A percentile compares a stretch with the other conserved stretches of the same genome.
These are phyloP conservation scores for Xiphophorus maculatus DNA, from an alignment of 2,113 vertebrate species.

Conservation along the genomic window DNA sequence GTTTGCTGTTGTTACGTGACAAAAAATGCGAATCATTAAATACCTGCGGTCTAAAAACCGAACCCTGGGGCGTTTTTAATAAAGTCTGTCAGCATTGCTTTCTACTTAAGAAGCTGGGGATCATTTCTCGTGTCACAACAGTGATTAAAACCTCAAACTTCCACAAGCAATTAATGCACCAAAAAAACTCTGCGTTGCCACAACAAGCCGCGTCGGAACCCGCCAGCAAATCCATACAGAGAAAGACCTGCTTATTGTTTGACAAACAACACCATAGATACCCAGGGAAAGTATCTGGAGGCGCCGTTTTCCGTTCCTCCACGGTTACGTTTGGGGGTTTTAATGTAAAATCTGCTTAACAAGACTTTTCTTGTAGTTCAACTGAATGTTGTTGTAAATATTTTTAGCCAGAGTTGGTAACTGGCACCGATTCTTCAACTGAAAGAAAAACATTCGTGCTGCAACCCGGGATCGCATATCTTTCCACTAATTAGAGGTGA, in stretches of 20 bases:
- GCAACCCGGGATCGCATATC: background rate
- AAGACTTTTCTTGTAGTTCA: background rate
- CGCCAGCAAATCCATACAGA: constrained; percentile 41
- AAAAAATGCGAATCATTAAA: background rate
- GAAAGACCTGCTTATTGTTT: constrained; percentile 3
- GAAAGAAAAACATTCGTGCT: background rate
- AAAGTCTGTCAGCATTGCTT: constrained; percentile 1
- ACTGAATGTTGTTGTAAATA: background rate
- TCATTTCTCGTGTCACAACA: constrained; percentile 31
- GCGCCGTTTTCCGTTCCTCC: background rate
- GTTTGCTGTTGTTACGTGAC: too few relatives aligned
- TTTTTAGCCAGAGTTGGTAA: background rate
- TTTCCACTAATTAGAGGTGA: background rate
- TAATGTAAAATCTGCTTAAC: background rate
- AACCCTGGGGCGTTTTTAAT: constrained; percentile 8
- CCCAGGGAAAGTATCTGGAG: background rate
- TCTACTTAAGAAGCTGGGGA: constrained; percentile 3
- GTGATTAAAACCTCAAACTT: constrained; percentile 29
- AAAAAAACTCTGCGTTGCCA: constrained; percentile 12
- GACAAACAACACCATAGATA: background rate
- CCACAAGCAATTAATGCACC: constrained; percentile 37
- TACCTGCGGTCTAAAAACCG: constrained; percentile 10
- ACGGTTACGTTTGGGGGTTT: background rate
- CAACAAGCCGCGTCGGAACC: constrained; percentile 44
- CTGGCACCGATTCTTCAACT: background rate